These are phyloP conservation scores for Terebella lapidaria DNA, from an alignment of 2,888 invertebrate genomes.

Conservation along the genomic window DNA sequence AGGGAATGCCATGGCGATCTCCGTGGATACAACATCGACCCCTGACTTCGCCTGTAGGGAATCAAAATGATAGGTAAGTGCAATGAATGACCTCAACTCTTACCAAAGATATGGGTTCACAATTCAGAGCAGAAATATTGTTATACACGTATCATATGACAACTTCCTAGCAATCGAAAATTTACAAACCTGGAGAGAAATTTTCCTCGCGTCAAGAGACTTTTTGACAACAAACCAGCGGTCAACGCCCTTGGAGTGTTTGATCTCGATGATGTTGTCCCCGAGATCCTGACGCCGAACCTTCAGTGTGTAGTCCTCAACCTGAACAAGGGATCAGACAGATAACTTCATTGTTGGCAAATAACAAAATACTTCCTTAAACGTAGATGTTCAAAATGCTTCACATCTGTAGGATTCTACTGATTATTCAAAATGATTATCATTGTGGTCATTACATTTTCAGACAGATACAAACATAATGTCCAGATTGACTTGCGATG, in stretches of 20 bases:
- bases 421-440: no score
- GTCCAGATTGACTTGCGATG: no score
- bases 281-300: constrained; percentile 40
- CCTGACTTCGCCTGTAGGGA: constrained; percentile 42
- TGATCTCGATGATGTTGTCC: constrained; percentile 38
- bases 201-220: constrained; percentile 34
- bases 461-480: no score
- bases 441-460: no score
- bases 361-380: not conserved
- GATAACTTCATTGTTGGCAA: no score
- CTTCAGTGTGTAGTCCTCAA: not conserved
- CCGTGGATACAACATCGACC: constrained; percentile 48
- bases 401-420: no score
- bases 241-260: constrained; percentile 30
- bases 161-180: no score
- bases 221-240: constrained; percentile 46
- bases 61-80: not conserved
- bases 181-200: constrained; percentile 19
- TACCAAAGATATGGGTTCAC: no score
- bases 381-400: not conserved
- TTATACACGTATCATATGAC: no score
- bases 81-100: no score
- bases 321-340: no score
- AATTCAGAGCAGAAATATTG: no score
- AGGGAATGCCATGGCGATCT: constrained; percentile 49